Conservation (phyloP, 1,140 invertebrate species). For the Galleria mellonella region DNA sequence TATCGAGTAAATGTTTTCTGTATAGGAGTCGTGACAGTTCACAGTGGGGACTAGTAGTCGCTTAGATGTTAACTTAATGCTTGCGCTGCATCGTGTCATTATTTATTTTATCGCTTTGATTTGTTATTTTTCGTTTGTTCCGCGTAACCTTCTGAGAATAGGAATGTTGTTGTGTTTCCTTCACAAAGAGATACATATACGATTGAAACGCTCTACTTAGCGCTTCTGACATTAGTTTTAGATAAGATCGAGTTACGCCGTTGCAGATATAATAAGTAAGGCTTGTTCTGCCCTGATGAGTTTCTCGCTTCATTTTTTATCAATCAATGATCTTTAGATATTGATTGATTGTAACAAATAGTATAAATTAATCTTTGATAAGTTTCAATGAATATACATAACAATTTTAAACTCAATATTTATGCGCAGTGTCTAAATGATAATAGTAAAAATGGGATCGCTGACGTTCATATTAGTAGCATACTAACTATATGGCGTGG, state of each 20-base stretch:
- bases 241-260: constrained; percentile 2
- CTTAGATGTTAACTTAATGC: constrained; percentile 21
- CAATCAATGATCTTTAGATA: not conserved
- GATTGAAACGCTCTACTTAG: not conserved
- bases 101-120: constrained; percentile 10
- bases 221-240: constrained; percentile 3
- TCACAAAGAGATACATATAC: too few species aligned
- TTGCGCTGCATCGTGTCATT: constrained; percentile 13
- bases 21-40: constrained; percentile 45
- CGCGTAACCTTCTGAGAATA: constrained; percentile 8
- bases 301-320: not conserved
- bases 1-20: constrained; percentile 43
- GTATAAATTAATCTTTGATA: too few species aligned
- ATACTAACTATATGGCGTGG: too few species aligned
- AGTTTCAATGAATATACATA: too few species aligned
- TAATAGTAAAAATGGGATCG: too few species aligned
- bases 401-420: too few species aligned
- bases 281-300: not conserved
- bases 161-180: not conserved
- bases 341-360: too few species aligned
- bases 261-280: constrained; percentile 1
- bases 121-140: constrained; percentile 19
- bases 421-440: too few species aligned
- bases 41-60: constrained; percentile 19
- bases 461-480: too few species aligned